Percentiles rank a stretch among this genome's conserved stretches.
Evolutionary conservation across 2,113 vertebrate genomes (phyloP).

Genomic region (Ibidorhyncha struthersii): DNA sequence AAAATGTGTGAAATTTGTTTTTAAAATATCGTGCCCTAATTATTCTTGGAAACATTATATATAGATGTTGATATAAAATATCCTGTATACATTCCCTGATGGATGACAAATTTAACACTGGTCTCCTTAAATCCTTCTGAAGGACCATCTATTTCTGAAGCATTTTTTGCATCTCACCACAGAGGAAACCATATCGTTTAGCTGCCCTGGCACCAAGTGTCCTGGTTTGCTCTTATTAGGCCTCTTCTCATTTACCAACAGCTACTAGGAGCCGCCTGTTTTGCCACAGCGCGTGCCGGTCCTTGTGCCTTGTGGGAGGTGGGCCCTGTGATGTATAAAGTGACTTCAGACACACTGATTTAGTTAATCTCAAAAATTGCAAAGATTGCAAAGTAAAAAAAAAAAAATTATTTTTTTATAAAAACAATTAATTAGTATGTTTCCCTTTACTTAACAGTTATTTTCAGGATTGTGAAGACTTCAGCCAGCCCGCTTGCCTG

Average conservation of each 20-base stretch:
- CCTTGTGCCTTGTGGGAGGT: not conserved
- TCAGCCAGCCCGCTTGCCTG: not conserved
- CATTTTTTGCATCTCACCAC: not conserved
- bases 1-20: constrained; percentile 14
- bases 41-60: not conserved
- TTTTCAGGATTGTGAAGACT: not conserved
- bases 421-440: fast-evolving
- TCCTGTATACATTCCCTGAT: not conserved
- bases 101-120: not conserved
- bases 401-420: not conserved
- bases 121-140: not conserved
- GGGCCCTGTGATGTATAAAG: not conserved
- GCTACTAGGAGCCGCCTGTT: not conserved
- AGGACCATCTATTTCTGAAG: not conserved
- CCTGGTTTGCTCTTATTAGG: not conserved
- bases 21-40: not conserved
- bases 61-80: not conserved
- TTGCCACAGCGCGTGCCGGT: not conserved
- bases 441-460: not conserved
- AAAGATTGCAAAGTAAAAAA: not conserved
- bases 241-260: not conserved
- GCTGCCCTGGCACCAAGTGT: not conserved
- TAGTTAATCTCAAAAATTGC: not conserved
- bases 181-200: not conserved
- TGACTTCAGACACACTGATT: not conserved